Percentiles rank a stretch among this genome's conserved stretches.
Conservation (phyloP, 2,888 invertebrate genomes). For the Ormyrus rosae region DNA sequence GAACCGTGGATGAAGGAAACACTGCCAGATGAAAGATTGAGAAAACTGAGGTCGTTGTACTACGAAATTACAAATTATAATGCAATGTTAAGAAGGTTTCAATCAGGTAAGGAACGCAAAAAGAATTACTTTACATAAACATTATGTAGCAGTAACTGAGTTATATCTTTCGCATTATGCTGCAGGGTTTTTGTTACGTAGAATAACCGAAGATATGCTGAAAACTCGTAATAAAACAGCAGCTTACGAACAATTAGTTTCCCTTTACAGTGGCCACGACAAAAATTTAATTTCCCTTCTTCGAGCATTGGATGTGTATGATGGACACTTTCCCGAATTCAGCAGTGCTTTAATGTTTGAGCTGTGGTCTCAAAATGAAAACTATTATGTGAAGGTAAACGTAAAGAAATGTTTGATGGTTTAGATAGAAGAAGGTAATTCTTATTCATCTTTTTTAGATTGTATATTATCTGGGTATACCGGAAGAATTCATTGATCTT, state of each 20-base stretch:
- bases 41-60: neutral
- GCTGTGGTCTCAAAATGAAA: conserved; percentile 60
- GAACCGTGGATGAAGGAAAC: conserved; percentile 45
- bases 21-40: conserved; percentile 18
- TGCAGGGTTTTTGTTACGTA: conserved; percentile 53
- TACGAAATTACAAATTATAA: conserved; percentile 23
- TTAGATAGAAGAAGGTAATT: neutral
- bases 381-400: conserved; percentile 66
- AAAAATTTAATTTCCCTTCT: conserved; percentile 66
- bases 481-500: conserved; percentile 73
- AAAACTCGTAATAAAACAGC: conserved; percentile 65
- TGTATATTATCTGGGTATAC: conserved; percentile 67
- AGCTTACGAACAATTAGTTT: conserved; percentile 69
- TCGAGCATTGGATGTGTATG: conserved; percentile 65
- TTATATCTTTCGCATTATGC: too few relatives aligned
- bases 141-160: too few relatives aligned
- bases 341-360: conserved; percentile 69
- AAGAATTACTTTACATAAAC: neutral
- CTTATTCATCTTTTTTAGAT: conserved; percentile 33
- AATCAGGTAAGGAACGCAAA: conserved; percentile 24
- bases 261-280: conserved; percentile 68
- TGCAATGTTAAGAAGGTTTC: conserved; percentile 2
- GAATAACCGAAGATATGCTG: conserved; percentile 54
- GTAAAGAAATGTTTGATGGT: neutral
- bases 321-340: conserved; percentile 65